phyloP scores from a whole-genome alignment of 2,113 vertebrate species.

The Chamaea fasciata region DNA sequence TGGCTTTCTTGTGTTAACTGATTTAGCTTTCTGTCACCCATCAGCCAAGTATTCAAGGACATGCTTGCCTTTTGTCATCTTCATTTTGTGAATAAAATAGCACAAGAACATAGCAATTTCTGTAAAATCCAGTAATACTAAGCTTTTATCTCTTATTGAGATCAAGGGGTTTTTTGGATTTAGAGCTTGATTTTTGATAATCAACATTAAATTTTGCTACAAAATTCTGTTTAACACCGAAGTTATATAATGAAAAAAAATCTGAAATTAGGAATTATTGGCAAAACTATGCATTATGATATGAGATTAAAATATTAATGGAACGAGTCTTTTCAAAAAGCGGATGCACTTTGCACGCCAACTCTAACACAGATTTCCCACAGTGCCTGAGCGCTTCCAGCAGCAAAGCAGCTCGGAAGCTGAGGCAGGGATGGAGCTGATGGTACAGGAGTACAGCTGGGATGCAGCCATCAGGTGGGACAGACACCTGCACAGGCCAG shows the following conservation, averaged over 20 bases:
- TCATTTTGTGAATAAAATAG: not conserved
- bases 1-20: not conserved
- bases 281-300: not conserved
- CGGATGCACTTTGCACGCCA: not conserved
- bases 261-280: not conserved
- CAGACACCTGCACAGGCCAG: not conserved
- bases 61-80: not conserved
- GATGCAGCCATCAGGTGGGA: accelerated
- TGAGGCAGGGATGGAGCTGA: not conserved
- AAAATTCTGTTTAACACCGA: not conserved
- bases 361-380: not conserved
- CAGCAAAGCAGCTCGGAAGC: not conserved
- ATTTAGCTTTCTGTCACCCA: not conserved
- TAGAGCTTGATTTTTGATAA: not conserved
- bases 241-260: not conserved
- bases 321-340: not conserved
- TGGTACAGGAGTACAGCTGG: not conserved
- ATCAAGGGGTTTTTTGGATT: not conserved
- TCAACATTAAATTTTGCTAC: not conserved
- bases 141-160: not conserved
- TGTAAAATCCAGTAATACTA: not conserved
- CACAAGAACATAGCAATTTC: not conserved
- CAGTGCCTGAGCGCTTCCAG: not conserved
- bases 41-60: not conserved
- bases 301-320: not conserved